phyloP scores from a whole-genome alignment of 2,113 vertebrate species.

The Microcebus lehilahytsara region DNA sequence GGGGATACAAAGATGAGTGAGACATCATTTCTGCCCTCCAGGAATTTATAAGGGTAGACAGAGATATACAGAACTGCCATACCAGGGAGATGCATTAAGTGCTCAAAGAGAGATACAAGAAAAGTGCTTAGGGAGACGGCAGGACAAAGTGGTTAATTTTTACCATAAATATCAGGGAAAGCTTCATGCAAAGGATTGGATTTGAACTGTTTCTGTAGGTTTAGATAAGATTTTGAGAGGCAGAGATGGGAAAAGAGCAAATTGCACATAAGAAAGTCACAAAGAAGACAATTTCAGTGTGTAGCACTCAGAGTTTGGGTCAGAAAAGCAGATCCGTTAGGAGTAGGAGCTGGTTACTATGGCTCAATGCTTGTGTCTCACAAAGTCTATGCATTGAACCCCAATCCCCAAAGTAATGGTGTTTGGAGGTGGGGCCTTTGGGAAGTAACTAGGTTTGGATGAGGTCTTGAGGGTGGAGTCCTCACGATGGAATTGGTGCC shows the following conservation, averaged over 20 bases:
- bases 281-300: neutral
- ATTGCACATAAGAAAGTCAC: neutral
- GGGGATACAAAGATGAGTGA: slow-evolving; percentile 45
- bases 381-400: neutral
- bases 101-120: neutral
- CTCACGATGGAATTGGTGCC: neutral
- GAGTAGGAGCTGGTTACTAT: too few species aligned
- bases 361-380: neutral
- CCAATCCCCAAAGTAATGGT: neutral
- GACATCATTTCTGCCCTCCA: neutral
- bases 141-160: neutral
- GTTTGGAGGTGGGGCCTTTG: neutral
- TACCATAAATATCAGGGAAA: neutral
- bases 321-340: accelerated
- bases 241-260: neutral
- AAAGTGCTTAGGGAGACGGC: neutral
- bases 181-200: neutral
- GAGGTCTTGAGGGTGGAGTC: neutral
- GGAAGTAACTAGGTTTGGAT: neutral
- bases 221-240: neutral
- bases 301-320: accelerated
- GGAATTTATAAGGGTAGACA: neutral
- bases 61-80: neutral
- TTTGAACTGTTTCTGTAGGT: neutral
- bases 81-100: neutral